Conservation (phyloP, 2,888 invertebrate species). For the Euplexia lucipara region DNA sequence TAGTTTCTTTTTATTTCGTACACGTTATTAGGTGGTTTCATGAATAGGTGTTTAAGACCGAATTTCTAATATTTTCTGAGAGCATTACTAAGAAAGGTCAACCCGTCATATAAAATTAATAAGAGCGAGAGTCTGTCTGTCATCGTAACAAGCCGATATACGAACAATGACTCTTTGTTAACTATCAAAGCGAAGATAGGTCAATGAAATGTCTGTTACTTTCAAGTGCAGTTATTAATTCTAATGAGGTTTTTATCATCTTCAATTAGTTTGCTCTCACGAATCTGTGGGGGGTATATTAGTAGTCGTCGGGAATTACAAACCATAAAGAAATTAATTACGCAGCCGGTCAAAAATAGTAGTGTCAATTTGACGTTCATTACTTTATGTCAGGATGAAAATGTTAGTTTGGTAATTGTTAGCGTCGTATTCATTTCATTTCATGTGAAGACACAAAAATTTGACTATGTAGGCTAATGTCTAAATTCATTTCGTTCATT, state of each 20-base stretch:
- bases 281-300: not conserved
- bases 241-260: conserved; percentile 40
- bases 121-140: conserved; percentile 27
- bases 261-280: conserved; percentile 45
- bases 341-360: not conserved
- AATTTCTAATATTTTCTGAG: not conserved
- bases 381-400: conserved; percentile 2
- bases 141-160: conserved; percentile 32
- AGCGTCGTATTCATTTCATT: too few relatives aligned
- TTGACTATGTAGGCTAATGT: too few relatives aligned
- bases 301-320: not conserved
- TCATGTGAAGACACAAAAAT: too few relatives aligned
- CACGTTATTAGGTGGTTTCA: too few relatives aligned
- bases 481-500: too few relatives aligned
- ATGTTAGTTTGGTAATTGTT: not conserved
- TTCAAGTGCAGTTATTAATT: conserved; percentile 54
- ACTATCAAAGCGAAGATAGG: conserved; percentile 45
- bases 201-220: conserved; percentile 52
- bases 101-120: conserved; percentile 17
- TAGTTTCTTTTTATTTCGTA: too few relatives aligned
- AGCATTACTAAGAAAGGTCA: not conserved
- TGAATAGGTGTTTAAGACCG: too few relatives aligned
- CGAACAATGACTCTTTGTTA: conserved; percentile 45
- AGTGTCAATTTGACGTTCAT: conserved; percentile 3
- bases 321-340: conserved; percentile 9